These are phyloP conservation scores for Bradynema listronoti DNA, from an alignment of 1,140 invertebrate genomes.

Conservation along the genomic window DNA sequence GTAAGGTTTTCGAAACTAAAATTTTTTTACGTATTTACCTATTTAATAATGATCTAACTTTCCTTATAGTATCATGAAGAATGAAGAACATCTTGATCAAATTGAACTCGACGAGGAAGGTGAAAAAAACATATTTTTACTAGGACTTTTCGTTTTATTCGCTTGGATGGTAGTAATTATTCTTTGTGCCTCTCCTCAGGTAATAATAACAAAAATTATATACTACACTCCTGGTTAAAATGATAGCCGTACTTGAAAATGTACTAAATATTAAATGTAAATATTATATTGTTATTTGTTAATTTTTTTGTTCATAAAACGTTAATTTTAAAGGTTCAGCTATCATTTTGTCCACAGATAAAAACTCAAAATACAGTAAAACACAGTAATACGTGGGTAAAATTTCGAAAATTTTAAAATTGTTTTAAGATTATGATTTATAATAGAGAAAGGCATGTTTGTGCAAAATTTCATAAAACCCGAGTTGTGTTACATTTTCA, in stretches of 20 bases:
- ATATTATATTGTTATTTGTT: not conserved
- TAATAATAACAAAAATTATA: constrained; percentile 7
- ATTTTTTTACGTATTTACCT: too few relatives aligned
- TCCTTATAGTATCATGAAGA: too few relatives aligned
- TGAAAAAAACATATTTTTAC: constrained; percentile 36
- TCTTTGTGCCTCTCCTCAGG: constrained; percentile 43
- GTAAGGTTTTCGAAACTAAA: too few relatives aligned
- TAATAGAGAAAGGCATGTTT: too few relatives aligned
- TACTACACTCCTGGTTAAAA: not conserved
- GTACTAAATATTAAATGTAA: not conserved
- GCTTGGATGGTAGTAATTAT: constrained; percentile 43
- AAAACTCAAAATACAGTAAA: too few relatives aligned
- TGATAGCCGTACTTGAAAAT: constrained; percentile 4
- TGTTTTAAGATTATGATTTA: too few relatives aligned
- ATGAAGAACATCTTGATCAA: too few relatives aligned
- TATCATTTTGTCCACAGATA: constrained; percentile 18
- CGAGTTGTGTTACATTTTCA: too few relatives aligned
- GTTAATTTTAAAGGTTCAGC: not conserved
- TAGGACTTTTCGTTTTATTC: constrained; percentile 35
- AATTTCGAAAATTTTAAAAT: too few relatives aligned
- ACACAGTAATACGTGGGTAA: too few relatives aligned
- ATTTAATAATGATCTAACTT: too few relatives aligned
- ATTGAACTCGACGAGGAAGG: not conserved
- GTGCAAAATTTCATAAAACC: too few relatives aligned
- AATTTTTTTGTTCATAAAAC: not conserved